Evolutionary conservation across 2,888 invertebrate genomes (phyloP).

Genomic region (Cantharis rufa): DNA sequence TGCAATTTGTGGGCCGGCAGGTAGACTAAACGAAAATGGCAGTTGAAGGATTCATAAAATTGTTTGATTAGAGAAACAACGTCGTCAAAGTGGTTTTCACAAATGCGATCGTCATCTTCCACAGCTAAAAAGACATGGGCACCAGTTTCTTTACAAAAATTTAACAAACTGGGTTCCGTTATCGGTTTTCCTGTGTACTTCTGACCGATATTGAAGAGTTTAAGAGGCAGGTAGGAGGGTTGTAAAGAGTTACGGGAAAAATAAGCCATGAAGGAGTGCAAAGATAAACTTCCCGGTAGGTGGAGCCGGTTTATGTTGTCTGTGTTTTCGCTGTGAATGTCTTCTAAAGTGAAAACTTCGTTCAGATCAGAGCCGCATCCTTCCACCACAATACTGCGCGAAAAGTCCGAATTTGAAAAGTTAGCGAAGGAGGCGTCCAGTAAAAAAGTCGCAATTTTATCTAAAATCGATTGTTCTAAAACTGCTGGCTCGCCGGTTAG

Average conservation of each 20-base stretch:
- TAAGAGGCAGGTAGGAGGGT: slow-evolving; percentile 67
- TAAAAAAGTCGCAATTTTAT: slow-evolving; percentile 58
- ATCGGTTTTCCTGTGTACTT: slow-evolving; percentile 63
- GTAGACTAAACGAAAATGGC: slow-evolving; percentile 69
- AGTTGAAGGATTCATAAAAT: slow-evolving; percentile 68
- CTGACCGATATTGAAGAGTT: slow-evolving; percentile 71
- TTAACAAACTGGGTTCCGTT: slow-evolving; percentile 59
- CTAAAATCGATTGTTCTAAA: slow-evolving; percentile 68
- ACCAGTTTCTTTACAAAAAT: slow-evolving; percentile 70
- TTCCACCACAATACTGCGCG: slow-evolving; percentile 74
- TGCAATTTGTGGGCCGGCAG: slow-evolving; percentile 65
- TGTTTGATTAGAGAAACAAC: slow-evolving; percentile 59
- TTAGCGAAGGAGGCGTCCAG: slow-evolving; percentile 62
- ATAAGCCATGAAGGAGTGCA: slow-evolving; percentile 74
- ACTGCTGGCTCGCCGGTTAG: slow-evolving; percentile 70
- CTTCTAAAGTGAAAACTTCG: slow-evolving; percentile 66
- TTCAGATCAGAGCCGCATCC: slow-evolving; percentile 68
- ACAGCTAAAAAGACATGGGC: slow-evolving; percentile 69
- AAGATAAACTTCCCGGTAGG: slow-evolving; percentile 75
- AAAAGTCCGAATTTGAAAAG: slow-evolving; percentile 79
- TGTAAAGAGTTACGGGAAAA: slow-evolving; percentile 70
- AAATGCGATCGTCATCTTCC: slow-evolving; percentile 55
- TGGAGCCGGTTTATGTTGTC: slow-evolving; percentile 65
- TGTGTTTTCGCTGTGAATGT: slow-evolving; percentile 60
- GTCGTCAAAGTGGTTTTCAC: slow-evolving; percentile 62